phyloP scores from a whole-genome alignment of 2,113 vertebrate species.

The Nibea coibor region DNA sequence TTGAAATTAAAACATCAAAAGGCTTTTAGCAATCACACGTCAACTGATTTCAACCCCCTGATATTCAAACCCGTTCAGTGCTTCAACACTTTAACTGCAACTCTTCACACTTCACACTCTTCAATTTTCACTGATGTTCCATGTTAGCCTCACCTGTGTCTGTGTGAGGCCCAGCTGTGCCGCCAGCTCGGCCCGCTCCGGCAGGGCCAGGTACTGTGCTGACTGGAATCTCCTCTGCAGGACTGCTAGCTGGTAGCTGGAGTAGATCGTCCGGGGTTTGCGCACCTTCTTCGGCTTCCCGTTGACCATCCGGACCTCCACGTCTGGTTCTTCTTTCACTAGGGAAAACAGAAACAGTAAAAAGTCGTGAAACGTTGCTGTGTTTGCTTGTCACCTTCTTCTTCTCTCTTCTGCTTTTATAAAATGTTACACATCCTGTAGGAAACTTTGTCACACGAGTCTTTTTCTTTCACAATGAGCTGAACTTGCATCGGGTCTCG shows the following conservation, averaged over 20 bases:
- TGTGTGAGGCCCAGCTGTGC: constrained; percentile 94
- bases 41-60: not conserved
- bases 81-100: not conserved
- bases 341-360: not conserved
- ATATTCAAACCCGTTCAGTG: not conserved
- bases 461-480: not conserved
- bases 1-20: not conserved
- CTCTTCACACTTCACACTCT: too few relatives aligned
- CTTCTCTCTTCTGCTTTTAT: not conserved
- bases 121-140: too few relatives aligned
- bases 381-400: not conserved
- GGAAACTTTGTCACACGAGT: not conserved
- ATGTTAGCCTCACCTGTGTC: constrained; percentile 87
- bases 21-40: not conserved
- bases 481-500: not conserved
- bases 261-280: constrained; percentile 95
- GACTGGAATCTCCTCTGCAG: constrained; percentile 94
- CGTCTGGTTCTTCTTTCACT: constrained; percentile 93
- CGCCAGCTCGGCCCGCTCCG: constrained; percentile 92
- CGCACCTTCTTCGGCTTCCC: constrained; percentile 96
- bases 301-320: constrained; percentile 94
- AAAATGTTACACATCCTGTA: not conserved
- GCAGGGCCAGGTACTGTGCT: constrained; percentile 94
- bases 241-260: constrained; percentile 94
- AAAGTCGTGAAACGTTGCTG: not conserved